Evolutionary conservation across 2,113 vertebrate genomes (phyloP).

Genomic region (Rattus norvegicus): DNA sequence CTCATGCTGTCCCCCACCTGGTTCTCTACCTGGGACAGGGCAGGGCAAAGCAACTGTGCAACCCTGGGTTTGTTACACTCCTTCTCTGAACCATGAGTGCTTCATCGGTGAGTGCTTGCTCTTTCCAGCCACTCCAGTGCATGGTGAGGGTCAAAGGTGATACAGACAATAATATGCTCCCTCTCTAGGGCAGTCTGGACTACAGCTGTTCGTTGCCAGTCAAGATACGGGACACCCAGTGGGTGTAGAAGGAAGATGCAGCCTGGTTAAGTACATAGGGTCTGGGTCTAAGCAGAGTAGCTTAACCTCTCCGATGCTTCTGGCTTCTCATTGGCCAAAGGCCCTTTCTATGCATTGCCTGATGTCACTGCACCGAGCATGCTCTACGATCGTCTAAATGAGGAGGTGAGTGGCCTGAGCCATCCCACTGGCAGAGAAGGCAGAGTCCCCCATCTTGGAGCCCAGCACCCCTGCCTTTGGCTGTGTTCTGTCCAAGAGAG

Average conservation of each 20-base stretch:
- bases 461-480: neutral
- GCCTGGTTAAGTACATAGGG: neutral
- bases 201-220: neutral
- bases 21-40: neutral
- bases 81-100: neutral
- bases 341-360: neutral
- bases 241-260: fast-evolving
- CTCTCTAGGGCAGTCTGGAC: fast-evolving
- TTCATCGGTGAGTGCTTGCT: neutral
- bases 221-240: fast-evolving
- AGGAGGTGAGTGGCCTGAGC: neutral
- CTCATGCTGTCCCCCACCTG: neutral
- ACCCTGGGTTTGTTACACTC: neutral
- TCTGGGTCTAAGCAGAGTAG: neutral
- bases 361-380: neutral
- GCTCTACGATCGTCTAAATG: fast-evolving
- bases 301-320: neutral
- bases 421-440: neutral
- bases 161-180: neutral
- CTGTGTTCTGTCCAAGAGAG: neutral
- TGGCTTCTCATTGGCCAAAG: neutral
- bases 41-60: neutral
- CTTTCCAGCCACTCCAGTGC: too few relatives aligned
- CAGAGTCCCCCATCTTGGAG: neutral
- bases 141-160: neutral